These are phyloP conservation scores for Alcis repandata DNA, from an alignment of 2,888 invertebrate species.

Conservation along the genomic window DNA sequence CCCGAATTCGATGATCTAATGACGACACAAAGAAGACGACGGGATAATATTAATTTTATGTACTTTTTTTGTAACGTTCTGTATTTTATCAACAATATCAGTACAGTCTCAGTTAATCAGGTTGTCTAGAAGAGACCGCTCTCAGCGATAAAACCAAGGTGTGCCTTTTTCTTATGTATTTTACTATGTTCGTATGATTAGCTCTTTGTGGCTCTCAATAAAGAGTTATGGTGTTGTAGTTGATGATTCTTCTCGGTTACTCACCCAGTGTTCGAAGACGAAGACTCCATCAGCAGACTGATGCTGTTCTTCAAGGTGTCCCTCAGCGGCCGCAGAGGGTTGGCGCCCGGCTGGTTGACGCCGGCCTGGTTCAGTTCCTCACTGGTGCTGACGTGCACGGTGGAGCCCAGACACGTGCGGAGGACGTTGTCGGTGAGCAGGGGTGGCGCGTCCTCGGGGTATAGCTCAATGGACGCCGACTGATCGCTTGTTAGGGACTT, in stretches of 20 bases:
- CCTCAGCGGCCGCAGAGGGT: slow-evolving; percentile 76
- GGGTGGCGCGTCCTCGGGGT: slow-evolving; percentile 55
- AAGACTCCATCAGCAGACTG: slow-evolving; percentile 76
- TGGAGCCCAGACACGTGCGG: slow-evolving; percentile 73
- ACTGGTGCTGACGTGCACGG: slow-evolving; percentile 75
- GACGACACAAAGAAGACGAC: no score
- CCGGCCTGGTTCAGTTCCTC: slow-evolving; percentile 75
- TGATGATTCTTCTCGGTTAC: slow-evolving; percentile 36
- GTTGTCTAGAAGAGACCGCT: no score
- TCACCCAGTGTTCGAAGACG: slow-evolving; percentile 66
- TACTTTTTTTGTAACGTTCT: no score
- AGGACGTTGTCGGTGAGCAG: slow-evolving; percentile 69
- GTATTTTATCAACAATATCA: no score
- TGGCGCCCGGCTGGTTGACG: slow-evolving; percentile 69
- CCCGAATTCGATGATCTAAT: no score
- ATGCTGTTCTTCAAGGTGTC: slow-evolving; percentile 81
- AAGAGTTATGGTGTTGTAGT: no score
- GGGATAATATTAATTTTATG: no score
- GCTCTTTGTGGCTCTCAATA: no score
- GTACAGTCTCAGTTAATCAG: no score
- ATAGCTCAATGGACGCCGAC: slow-evolving; percentile 49
- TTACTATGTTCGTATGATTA: no score
- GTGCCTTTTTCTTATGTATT: no score
- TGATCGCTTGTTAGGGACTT: slow-evolving; percentile 66
- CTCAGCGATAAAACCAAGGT: no score